Conservation (phyloP, 2,888 invertebrate genomes). For the Orthonychiurus folsomi region DNA sequence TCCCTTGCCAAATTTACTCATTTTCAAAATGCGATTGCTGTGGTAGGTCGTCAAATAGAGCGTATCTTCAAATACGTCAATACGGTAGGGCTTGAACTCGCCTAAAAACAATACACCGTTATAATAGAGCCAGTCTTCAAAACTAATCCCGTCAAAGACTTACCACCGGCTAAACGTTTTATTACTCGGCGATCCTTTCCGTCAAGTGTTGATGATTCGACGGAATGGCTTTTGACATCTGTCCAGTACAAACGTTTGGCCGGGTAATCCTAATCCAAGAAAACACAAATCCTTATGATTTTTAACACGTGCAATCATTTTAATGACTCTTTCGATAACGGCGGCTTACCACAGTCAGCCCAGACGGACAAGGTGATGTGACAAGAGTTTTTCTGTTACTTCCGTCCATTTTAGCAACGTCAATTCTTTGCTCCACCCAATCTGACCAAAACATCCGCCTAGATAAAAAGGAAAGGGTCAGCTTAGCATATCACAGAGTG, state of each 20-base stretch:
- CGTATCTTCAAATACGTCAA: constrained; percentile 65
- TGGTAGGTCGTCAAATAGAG: constrained; percentile 59
- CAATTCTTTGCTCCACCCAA: constrained; percentile 55
- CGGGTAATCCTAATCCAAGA: constrained; percentile 55
- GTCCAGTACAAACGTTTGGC: constrained; percentile 72
- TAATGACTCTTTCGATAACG: background rate
- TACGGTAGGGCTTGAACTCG: constrained; percentile 57
- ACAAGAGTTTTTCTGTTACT: constrained; percentile 52
- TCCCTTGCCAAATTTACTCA: constrained; percentile 59
- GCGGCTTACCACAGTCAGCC: constrained; percentile 54
- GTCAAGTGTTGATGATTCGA: constrained; percentile 60
- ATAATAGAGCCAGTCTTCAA: constrained; percentile 5
- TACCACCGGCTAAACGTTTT: constrained; percentile 51
- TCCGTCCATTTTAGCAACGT: constrained; percentile 60
- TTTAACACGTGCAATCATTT: no score
- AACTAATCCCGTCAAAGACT: constrained; percentile 16
- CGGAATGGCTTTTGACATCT: constrained; percentile 64
- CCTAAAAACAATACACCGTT: constrained; percentile 40
- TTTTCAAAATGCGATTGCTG: constrained; percentile 54
- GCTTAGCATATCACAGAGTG: no score
- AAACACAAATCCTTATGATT: background rate
- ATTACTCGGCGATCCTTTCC: constrained; percentile 59
- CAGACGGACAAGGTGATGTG: constrained; percentile 60
- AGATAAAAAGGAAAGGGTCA: no score
- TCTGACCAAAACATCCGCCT: constrained; percentile 69